Conservation (phyloP, 2,797 vertebrate genomes). For the Dendrocincla tyrannina region DNA sequence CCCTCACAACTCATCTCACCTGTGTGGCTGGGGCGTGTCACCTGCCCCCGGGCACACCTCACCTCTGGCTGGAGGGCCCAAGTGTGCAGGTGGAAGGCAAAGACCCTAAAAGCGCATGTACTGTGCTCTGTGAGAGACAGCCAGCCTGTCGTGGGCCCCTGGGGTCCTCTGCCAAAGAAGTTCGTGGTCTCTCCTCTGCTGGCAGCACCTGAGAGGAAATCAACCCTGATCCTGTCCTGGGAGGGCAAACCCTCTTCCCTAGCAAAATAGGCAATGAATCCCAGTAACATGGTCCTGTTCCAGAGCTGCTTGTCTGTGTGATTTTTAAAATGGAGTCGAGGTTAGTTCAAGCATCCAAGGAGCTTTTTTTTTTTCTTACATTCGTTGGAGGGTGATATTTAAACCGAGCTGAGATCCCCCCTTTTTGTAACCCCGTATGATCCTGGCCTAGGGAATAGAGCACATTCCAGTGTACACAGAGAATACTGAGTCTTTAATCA, state of each 20-base stretch:
- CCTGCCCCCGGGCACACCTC: not conserved
- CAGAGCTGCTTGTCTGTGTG: slow-evolving; percentile 56
- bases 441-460: slow-evolving; percentile 79
- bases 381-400: slow-evolving; percentile 65
- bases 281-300: slow-evolving; percentile 33
- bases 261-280: slow-evolving; percentile 39
- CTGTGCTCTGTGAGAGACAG: not conserved
- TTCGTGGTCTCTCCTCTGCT: not conserved
- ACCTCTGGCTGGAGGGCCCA: not conserved
- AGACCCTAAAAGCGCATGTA: rapidly evolving
- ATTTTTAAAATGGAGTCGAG: slow-evolving; percentile 67
- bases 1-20: not conserved
- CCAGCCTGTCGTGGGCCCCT: not conserved
- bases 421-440: slow-evolving; percentile 84
- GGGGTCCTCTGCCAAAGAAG: slow-evolving; percentile 39
- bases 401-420: slow-evolving; percentile 17
- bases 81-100: not conserved
- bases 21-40: not conserved
- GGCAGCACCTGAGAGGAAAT: not conserved
- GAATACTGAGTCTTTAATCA: slow-evolving; percentile 83
- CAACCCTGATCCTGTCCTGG: not conserved
- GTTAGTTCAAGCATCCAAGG: slow-evolving; percentile 58
- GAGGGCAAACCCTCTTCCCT: slow-evolving; percentile 19
- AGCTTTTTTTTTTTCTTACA: slow-evolving; percentile 20
- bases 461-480: slow-evolving; percentile 91